phyloP scores from a whole-genome alignment of 2,113 vertebrate species.

The Calonectris borealis region DNA sequence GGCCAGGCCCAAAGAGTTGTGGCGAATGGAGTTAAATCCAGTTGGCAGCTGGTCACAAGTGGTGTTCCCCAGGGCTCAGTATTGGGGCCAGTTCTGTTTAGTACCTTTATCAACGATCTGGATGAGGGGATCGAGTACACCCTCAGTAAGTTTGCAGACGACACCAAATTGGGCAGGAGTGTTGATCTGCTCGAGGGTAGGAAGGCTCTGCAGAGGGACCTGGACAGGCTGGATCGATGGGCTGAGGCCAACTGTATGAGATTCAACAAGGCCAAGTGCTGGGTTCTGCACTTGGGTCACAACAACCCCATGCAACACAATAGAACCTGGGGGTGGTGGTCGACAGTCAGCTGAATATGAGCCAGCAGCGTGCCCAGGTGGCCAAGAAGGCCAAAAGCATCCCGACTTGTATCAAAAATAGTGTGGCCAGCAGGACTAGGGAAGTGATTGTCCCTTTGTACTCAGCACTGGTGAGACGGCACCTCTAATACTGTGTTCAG shows the following conservation, averaged over 20 bases:
- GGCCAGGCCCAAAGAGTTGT: background rate
- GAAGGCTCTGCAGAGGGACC: background rate
- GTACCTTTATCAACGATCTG: background rate
- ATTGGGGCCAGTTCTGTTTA: background rate
- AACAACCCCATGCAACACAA: too few species aligned
- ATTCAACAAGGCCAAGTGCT: too few species aligned
- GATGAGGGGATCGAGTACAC: background rate
- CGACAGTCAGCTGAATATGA: too few species aligned
- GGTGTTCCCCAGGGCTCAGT: background rate
- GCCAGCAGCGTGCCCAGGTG: too few species aligned
- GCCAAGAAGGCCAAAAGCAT: too few species aligned
- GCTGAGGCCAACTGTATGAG: too few species aligned
- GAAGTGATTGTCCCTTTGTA: too few species aligned
- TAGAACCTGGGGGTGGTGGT: too few species aligned
- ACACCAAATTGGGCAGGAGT: background rate
- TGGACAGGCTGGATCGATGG: background rate
- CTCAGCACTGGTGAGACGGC: background rate
- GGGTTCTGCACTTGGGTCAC: too few species aligned
- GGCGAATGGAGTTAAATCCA: background rate
- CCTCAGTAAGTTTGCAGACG: background rate
- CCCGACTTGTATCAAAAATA: too few species aligned
- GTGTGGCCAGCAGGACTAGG: too few species aligned
- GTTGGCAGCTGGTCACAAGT: fast-evolving
- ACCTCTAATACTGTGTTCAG: background rate
- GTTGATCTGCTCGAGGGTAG: background rate